Evolutionary conservation across 1,140 invertebrate species (phyloP), one percentile per base, ranked within the genome.

Genomic region (Bathynomus jamesi): DNA sequence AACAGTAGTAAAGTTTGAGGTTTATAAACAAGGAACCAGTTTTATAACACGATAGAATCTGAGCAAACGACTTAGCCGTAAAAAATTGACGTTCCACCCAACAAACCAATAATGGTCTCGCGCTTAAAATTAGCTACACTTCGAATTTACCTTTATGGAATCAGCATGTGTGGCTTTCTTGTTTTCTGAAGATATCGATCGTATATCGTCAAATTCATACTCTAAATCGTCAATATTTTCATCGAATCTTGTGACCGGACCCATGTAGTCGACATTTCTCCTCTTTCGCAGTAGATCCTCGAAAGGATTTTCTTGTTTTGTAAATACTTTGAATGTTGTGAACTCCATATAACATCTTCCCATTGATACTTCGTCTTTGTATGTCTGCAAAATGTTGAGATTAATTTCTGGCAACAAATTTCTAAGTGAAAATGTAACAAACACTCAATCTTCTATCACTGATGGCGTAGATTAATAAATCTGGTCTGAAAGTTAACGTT

Each of bases 271-370:
- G 10, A 46, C 17, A 10, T 61, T 8, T 61, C 75, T 62, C 28
- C 64, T 65, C 13, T 24, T 67, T 11, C 71, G 28, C 0, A 69
- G 7, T 28, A 76, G 65, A 17, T 30, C 61, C 1, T 69, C 32
- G 32, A 73, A 69, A 11, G 67, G 65, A 40, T 67, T 67, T 11
- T 76, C 75, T 21, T 68, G 71, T n/a, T 70, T 76, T 5, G 63
- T 71, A 28, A 76, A 76, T 17, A 73, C 30, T 28, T 13, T 68
- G 61, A 70, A 73, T 17, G 71, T 76, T 7, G 75, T 76, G 65
- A 73, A 76, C 65, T 76, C 75, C 75, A 73, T 76, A 66, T 76
- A 76, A 29, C 75, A 76, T 31, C 67, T 71, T n/a, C 74, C 74
- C 71, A 73, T 70, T 11, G 69, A 70, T 13, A 76, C 61, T 28